Percentiles rank a stretch among this genome's conserved stretches.
phyloP scores from a whole-genome alignment of 2,888 invertebrate species.

The Drosophila demipolita region DNA sequence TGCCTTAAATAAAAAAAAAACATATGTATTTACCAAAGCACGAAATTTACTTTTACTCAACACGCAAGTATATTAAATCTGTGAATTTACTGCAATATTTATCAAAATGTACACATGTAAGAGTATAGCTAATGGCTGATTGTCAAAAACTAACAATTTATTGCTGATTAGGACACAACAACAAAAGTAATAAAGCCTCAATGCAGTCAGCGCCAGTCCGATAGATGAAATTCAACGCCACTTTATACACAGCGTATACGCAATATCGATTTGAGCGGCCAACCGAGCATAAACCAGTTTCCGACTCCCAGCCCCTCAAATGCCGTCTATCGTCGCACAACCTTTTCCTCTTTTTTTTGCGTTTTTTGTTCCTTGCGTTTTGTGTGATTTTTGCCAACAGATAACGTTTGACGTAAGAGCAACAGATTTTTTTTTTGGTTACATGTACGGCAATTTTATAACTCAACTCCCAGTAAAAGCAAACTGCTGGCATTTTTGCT shows the following conservation, averaged over 20 bases:
- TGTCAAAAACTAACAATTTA: conserved; percentile 63
- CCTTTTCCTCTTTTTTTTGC: conserved; percentile 40
- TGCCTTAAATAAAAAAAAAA: conserved; percentile 21
- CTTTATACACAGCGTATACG: conserved; percentile 64
- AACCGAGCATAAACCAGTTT: conserved; percentile 26
- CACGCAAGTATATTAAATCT: conserved; percentile 17
- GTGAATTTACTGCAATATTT: conserved; percentile 5
- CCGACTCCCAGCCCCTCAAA: conserved; percentile 11
- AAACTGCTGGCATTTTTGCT: conserved; percentile 45
- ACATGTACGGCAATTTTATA: conserved; percentile 71
- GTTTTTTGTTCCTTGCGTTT: conserved; percentile 25
- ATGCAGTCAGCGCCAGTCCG: conserved; percentile 37
- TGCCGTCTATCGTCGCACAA: conserved; percentile 17
- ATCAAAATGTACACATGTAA: conserved; percentile 41
- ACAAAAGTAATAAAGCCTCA: conserved; percentile 68
- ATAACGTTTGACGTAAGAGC: conserved; percentile 79
- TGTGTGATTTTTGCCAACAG: conserved; percentile 65
- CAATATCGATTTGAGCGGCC: conserved; percentile 69
- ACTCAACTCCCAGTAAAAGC: conserved; percentile 34
- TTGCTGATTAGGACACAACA: conserved; percentile 73
- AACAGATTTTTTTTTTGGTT: conserved; percentile 68
- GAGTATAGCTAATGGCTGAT: conserved; percentile 32
- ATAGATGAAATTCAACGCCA: conserved; percentile 53
- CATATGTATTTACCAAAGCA: conserved; percentile 67
- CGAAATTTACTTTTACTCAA: conserved; percentile 43